Evolutionary conservation across 2,888 invertebrate species (phyloP).

Genomic region (Drosophila atripex): DNA sequence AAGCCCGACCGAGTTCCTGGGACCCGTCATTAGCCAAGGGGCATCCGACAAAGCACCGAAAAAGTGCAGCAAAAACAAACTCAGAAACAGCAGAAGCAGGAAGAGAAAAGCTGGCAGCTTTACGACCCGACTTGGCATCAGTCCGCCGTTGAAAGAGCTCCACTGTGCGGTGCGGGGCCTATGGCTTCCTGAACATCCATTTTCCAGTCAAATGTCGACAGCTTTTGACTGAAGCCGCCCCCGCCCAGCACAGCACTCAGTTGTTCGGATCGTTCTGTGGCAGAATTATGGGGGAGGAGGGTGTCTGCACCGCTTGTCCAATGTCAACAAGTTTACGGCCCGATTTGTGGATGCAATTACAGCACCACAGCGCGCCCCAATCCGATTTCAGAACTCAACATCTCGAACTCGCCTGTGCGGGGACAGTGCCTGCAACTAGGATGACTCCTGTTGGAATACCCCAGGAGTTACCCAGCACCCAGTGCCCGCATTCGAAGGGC

Average conservation of each 20-base stretch:
- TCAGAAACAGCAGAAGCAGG: slow-evolving; percentile 23
- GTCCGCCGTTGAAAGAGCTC: slow-evolving; percentile 24
- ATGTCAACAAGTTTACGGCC: slow-evolving; percentile 62
- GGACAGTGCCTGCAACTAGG: too few species aligned
- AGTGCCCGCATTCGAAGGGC: too few species aligned
- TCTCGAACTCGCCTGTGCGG: not conserved
- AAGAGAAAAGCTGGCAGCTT: slow-evolving; percentile 40
- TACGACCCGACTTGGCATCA: slow-evolving; percentile 38
- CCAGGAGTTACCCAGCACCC: slow-evolving; percentile 3
- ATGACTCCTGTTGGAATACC: not conserved
- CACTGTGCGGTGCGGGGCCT: slow-evolving; percentile 21
- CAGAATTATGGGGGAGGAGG: slow-evolving; percentile 14
- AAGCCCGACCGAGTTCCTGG: not conserved
- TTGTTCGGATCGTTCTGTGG: slow-evolving; percentile 22
- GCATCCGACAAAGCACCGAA: slow-evolving; percentile 1
- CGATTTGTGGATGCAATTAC: slow-evolving; percentile 57
- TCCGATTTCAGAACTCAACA: not conserved
- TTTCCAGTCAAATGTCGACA: slow-evolving; percentile 57
- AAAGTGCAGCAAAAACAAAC: not conserved
- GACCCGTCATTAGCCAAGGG: slow-evolving; percentile 23
- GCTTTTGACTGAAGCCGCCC: slow-evolving; percentile 49
- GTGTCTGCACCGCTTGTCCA: slow-evolving; percentile 31
- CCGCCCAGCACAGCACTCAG: slow-evolving; percentile 10
- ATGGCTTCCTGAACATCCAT: slow-evolving; percentile 47
- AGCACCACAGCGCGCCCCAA: slow-evolving; percentile 11